Base-by-base conservation (phyloP, 2,888 invertebrate genomes). In the Aphelenchoides bicaudatus region DNA sequence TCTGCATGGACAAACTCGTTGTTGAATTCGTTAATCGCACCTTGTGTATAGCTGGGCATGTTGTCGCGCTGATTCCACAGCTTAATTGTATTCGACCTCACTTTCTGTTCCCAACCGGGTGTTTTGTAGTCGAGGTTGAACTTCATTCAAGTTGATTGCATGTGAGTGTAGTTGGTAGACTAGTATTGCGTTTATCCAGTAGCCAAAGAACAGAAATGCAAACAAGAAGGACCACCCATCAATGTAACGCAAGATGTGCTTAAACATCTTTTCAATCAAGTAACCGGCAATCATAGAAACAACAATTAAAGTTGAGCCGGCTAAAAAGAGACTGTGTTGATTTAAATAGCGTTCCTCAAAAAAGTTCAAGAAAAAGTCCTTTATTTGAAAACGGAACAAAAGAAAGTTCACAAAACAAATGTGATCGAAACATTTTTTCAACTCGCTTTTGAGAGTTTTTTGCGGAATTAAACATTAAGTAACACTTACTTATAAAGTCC, bases 51-150 rank as follows among this genome's bases (percentile, higher is more conserved):
- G n/a, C n/a, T n/a, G n/a, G n/a, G n/a, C n/a, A n/a, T n/a, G n/a
- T n/a, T n/a, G n/a, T n/a, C n/a, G n/a, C n/a, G n/a, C n/a, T n/a
- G n/a, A n/a, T n/a, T n/a, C 43, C 43, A 43, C 43, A 43, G 43
- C 43, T 21, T 43, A 19, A 21, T 25, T 8, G 25, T n/a, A 25
- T 43, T 25, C 10, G 10, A 10, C 6, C 43, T 19, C 10, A 43
- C 23, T 25, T 43, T 43, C 23, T n/a, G 43, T 25, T 43, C 21
- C 43, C 43, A 43, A 19, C n/a, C n/a, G n/a, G n/a, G n/a, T n/a
- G n/a, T n/a, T n/a, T n/a, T n/a, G n/a, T n/a, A n/a, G n/a, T n/a
- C n/a, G n/a, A n/a, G n/a, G n/a, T n/a, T n/a, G n/a, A n/a, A n/a
- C 43, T 8, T 10, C 43, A 25, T 43, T 25, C 10, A 43, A 25